phyloP scores from a whole-genome alignment of 1,140 invertebrate species.

The Zaprionus tsacasi region DNA sequence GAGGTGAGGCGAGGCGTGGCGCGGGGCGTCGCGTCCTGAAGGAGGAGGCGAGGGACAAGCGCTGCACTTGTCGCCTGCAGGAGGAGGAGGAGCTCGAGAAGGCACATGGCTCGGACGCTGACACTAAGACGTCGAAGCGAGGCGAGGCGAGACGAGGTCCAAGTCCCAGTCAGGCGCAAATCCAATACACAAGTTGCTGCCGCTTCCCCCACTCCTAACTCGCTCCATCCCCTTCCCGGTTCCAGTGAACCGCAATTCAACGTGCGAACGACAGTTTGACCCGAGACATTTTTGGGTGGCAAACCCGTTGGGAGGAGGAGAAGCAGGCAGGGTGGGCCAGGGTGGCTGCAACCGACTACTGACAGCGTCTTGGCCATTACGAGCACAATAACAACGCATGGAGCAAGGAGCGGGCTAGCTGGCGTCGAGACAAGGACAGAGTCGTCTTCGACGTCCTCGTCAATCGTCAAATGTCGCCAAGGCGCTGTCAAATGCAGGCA shows the following conservation, averaged over 20 bases:
- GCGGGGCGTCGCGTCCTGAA: neutral
- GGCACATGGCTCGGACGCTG: slow-evolving; percentile 67
- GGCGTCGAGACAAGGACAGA: slow-evolving; percentile 1
- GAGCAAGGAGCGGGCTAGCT: neutral
- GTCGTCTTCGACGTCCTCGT: slow-evolving; percentile 76
- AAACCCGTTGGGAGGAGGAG: slow-evolving; percentile 3
- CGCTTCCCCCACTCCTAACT: slow-evolving; percentile 9
- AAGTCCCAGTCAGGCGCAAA: slow-evolving; percentile 64
- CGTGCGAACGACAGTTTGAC: slow-evolving; percentile 81
- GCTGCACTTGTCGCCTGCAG: slow-evolving; percentile 73
- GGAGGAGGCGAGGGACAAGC: slow-evolving; percentile 17
- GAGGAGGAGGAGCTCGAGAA: neutral
- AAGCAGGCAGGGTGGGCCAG: neutral
- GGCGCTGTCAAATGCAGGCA: slow-evolving; percentile 78
- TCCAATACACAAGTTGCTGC: slow-evolving; percentile 66
- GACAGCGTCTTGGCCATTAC: slow-evolving; percentile 67
- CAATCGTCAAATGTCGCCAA: slow-evolving; percentile 83
- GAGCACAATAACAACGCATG: slow-evolving; percentile 56
- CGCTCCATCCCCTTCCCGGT: neutral
- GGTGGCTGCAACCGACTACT: slow-evolving; percentile 8
- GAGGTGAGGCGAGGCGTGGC: slow-evolving; percentile 1
- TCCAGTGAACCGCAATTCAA: slow-evolving; percentile 70
- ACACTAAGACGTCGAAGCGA: slow-evolving; percentile 71
- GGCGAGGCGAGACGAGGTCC: slow-evolving; percentile 24
- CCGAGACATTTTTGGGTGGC: slow-evolving; percentile 67